These are phyloP conservation scores for Callaeas wilsoni DNA, from an alignment of 2,113 vertebrate species.

Conservation along the genomic window DNA sequence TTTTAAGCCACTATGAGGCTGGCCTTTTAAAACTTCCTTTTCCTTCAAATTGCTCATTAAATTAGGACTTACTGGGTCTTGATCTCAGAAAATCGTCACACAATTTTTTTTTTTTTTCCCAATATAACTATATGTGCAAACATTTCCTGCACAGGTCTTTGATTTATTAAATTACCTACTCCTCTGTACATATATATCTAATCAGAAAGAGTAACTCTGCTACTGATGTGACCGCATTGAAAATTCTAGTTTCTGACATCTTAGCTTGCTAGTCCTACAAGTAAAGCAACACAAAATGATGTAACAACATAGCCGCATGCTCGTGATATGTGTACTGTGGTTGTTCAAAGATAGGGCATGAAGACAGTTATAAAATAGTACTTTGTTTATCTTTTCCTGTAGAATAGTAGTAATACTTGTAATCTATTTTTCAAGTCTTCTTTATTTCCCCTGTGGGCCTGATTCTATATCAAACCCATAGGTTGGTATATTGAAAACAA, in stretches of 20 bases:
- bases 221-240: neutral
- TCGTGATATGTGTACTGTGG: neutral
- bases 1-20: neutral
- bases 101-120: neutral
- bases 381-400: neutral
- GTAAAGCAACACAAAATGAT: neutral
- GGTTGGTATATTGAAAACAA: neutral
- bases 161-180: neutral
- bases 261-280: neutral
- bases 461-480: neutral
- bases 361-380: slow-evolving; percentile 10
- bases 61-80: neutral
- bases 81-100: neutral
- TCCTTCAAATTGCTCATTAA: neutral
- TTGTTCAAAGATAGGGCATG: neutral
- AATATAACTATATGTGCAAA: neutral
- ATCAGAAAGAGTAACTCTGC: neutral
- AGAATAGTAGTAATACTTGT: neutral
- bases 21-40: neutral
- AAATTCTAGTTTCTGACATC: neutral
- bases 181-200: neutral
- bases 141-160: neutral
- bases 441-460: neutral
- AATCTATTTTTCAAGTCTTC: neutral
- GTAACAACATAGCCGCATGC: neutral